Evolutionary conservation across 2,888 invertebrate genomes (phyloP).

Genomic region (Sarcophaga variegata): DNA sequence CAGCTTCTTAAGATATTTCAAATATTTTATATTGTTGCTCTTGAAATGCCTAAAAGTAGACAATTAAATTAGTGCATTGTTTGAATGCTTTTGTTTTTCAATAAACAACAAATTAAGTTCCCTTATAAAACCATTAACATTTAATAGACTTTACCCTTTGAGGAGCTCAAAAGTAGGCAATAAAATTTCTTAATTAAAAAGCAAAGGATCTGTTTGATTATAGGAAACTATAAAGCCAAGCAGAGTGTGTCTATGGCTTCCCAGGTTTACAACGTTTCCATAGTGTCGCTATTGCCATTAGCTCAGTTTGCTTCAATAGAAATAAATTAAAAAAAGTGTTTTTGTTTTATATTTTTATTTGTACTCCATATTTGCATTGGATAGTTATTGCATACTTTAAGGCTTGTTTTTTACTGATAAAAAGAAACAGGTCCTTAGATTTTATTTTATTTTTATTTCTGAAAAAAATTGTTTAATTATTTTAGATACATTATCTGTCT

Average conservation of each 20-base stretch:
- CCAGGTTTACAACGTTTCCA: no score
- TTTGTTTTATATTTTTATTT: slow-evolving; percentile 31
- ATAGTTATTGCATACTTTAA: slow-evolving; percentile 60
- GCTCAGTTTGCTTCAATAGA: no score
- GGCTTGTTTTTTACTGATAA: slow-evolving; percentile 32
- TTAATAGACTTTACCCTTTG: not conserved
- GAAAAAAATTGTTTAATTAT: slow-evolving; percentile 21
- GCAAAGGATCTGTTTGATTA: no score
- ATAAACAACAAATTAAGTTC: not conserved
- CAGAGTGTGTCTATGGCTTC: not conserved
- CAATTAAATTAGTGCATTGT: not conserved
- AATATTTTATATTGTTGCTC: no score
- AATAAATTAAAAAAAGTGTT: not conserved
- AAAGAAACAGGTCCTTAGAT: no score
- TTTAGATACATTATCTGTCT: not conserved
- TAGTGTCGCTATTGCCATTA: no score
- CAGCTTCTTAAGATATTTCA: no score
- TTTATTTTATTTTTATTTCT: not conserved
- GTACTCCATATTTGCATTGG: slow-evolving; percentile 38
- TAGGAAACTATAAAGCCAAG: no score
- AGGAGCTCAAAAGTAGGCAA: not conserved
- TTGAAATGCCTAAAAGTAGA: not conserved
- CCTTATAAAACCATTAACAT: not conserved
- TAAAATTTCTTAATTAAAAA: not conserved
- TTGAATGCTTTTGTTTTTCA: no score